These are phyloP conservation scores for Erebia ligea DNA, from an alignment of 2,888 invertebrate genomes.

Conservation along the genomic window DNA sequence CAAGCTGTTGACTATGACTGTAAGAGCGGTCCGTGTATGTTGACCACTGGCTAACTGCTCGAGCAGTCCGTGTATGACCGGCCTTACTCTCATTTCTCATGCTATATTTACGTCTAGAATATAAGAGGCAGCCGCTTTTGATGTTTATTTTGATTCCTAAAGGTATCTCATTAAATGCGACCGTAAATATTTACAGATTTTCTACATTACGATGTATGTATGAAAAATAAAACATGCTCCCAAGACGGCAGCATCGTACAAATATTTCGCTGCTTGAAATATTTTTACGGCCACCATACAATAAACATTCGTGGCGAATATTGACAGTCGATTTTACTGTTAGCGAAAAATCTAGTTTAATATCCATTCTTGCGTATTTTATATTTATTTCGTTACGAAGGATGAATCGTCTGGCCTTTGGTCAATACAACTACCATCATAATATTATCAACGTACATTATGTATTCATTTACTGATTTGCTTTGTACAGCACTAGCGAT, in stretches of 20 bases:
- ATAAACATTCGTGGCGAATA: slow-evolving; percentile 7
- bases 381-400: neutral
- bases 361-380: neutral
- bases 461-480: no score
- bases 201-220: neutral
- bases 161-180: neutral
- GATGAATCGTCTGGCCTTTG: no score
- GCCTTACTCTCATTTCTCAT: neutral
- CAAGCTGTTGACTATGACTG: no score
- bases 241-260: slow-evolving; percentile 6
- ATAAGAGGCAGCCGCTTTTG: neutral
- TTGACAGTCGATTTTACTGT: neutral
- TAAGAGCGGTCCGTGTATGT: no score
- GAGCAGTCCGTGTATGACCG: no score
- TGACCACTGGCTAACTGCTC: no score
- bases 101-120: no score
- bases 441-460: no score
- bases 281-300: slow-evolving; percentile 15
- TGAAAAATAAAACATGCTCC: slow-evolving; percentile 8
- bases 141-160: neutral
- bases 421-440: no score
- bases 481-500: no score
- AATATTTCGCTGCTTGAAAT: slow-evolving; percentile 1
- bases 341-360: neutral
- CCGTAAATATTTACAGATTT: slow-evolving; percentile 1